phyloP scores from a whole-genome alignment of 1,140 invertebrate genomes.

The Diprion similis region DNA sequence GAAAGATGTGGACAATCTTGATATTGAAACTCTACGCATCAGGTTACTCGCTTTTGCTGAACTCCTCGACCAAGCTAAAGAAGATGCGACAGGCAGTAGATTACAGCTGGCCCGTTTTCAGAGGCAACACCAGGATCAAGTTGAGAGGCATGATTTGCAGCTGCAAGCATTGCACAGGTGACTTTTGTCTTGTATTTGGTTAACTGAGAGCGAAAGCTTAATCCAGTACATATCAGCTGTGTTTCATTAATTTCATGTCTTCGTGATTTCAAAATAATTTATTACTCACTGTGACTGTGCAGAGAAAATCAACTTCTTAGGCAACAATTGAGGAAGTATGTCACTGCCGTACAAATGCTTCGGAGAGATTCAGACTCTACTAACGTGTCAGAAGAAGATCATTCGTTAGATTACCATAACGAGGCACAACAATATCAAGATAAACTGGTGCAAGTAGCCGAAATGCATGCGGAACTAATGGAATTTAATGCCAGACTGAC shows the following conservation, averaged over 20 bases:
- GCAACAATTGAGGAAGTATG: slow-evolving; percentile 89
- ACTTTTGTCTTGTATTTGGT: slow-evolving; percentile 14
- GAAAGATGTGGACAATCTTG: slow-evolving; percentile 43
- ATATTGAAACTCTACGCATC: slow-evolving; percentile 48
- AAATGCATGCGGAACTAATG: slow-evolving; percentile 96
- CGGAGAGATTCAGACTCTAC: slow-evolving; percentile 66
- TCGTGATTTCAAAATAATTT: no score
- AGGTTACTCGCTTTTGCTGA: slow-evolving; percentile 50
- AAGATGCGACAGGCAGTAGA: slow-evolving; percentile 52
- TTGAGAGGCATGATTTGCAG: slow-evolving; percentile 57
- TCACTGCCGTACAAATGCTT: slow-evolving; percentile 87
- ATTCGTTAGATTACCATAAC: slow-evolving; percentile 65
- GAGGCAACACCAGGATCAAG: slow-evolving; percentile 57
- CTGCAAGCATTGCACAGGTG: slow-evolving; percentile 54
- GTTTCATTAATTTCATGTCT: no score
- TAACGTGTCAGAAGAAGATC: slow-evolving; percentile 50
- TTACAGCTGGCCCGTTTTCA: slow-evolving; percentile 53
- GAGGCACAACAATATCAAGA: slow-evolving; percentile 86
- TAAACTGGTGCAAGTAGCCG: slow-evolving; percentile 92
- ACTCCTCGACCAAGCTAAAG: slow-evolving; percentile 53
- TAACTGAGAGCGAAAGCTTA: no score
- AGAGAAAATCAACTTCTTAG: slow-evolving; percentile 89
- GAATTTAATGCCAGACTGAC: slow-evolving; percentile 82
- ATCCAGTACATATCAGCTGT: no score
- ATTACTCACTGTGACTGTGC: slow-evolving; percentile 25